Conservation (phyloP, 2,113 vertebrate species). For the Typhlomys cinereus region DNA sequence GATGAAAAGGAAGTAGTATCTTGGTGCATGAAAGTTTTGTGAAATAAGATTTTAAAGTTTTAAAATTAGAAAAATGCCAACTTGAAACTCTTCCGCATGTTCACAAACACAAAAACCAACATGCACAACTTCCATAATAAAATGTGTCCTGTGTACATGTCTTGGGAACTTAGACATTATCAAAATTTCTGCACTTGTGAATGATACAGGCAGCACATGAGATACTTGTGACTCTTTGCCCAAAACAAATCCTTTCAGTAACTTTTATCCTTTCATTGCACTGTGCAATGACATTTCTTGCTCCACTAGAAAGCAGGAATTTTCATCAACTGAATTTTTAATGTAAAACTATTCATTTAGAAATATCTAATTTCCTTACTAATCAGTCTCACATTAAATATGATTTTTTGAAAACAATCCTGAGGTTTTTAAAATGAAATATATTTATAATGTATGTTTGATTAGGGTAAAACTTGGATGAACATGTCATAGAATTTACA, state of each 20-base stretch:
- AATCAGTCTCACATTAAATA: conserved; percentile 14
- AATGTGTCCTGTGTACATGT: neutral
- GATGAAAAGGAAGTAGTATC: conserved; percentile 37
- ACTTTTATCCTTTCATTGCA: conserved; percentile 62
- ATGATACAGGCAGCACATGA: neutral
- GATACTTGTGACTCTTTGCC: neutral
- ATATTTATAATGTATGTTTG: conserved; percentile 25
- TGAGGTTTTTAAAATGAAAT: conserved; percentile 54
- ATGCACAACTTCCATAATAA: conserved; percentile 15
- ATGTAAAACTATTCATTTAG: conserved; percentile 48
- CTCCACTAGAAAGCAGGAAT: conserved; percentile 10
- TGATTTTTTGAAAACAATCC: conserved; percentile 12
- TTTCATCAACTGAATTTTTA: conserved; percentile 54
- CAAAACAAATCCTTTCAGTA: conserved; percentile 51
- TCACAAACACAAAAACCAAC: conserved; percentile 46
- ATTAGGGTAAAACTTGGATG: conserved; percentile 43
- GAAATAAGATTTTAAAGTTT: conserved; percentile 51
- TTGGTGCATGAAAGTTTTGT: conserved; percentile 24
- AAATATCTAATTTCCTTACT: conserved; percentile 71
- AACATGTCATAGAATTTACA: conserved; percentile 47
- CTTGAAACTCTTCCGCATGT: conserved; percentile 39
- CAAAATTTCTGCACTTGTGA: conserved; percentile 6
- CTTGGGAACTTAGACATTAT: neutral
- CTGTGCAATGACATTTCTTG: conserved; percentile 34
- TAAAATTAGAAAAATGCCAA: conserved; percentile 51